These are phyloP conservation scores for Pseudobourletiella spinata DNA, from an alignment of 1,140 invertebrate genomes.

Conservation along the genomic window DNA sequence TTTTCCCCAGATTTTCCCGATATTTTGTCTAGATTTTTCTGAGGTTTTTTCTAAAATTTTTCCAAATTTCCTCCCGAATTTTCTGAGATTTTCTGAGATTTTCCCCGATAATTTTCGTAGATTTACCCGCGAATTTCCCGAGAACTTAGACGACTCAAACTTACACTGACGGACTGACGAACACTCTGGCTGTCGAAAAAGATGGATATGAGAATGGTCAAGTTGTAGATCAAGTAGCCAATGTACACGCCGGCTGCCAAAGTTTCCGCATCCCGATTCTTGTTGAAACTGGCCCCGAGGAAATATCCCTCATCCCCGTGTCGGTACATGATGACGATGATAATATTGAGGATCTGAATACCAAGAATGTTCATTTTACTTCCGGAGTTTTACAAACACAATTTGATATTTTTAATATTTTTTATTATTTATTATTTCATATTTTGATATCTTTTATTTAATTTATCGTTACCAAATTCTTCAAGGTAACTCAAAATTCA, in stretches of 20 bases:
- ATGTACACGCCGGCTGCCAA: conserved; percentile 74
- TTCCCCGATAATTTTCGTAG: neutral
- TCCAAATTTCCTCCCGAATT: neutral
- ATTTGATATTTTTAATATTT: neutral
- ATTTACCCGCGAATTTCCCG: neutral
- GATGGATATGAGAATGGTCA: conserved; percentile 57
- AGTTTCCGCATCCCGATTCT: conserved; percentile 72
- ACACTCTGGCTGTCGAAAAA: conserved; percentile 62
- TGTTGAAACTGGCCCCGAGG: conserved; percentile 77
- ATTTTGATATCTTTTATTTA: too few relatives aligned
- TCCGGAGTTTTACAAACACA: too few relatives aligned
- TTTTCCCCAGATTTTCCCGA: too few relatives aligned
- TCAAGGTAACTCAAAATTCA: too few relatives aligned
- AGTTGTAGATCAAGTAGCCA: conserved; percentile 70
- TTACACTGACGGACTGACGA: conserved; percentile 39
- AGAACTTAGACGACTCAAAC: neutral
- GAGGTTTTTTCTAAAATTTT: neutral
- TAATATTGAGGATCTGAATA: conserved; percentile 65
- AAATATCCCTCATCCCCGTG: conserved; percentile 70
- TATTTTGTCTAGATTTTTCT: neutral
- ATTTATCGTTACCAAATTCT: too few relatives aligned
- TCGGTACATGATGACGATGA: conserved; percentile 68
- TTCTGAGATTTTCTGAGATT: neutral
- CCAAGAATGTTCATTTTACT: too few relatives aligned
- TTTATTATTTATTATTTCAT: too few relatives aligned